These are phyloP conservation scores for Drosophila watanabei DNA, from an alignment of 1,140 invertebrate species.

Conservation along the genomic window DNA sequence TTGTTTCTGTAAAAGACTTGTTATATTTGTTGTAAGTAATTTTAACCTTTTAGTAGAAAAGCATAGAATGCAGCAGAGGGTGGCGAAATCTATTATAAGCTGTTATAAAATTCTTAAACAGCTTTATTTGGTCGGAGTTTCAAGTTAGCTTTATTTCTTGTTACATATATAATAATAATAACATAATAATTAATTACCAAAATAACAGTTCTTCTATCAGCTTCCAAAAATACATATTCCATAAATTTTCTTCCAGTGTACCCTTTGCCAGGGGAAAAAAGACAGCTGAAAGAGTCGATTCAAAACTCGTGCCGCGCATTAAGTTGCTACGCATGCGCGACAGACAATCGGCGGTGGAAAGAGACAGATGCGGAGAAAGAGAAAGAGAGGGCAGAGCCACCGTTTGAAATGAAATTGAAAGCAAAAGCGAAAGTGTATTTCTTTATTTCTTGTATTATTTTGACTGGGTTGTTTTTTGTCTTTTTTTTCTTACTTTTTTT, in stretches of 20 bases:
- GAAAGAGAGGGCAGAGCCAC: conserved; percentile 29
- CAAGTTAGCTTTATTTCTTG: no score
- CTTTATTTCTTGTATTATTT: conserved; percentile 39
- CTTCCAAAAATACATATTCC: no score
- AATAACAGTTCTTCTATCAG: no score
- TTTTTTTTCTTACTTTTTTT: conserved; percentile 5
- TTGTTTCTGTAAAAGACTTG: no score
- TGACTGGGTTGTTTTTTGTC: conserved; percentile 5
- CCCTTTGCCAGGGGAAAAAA: background rate
- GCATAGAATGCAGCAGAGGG: no score
- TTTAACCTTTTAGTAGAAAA: no score
- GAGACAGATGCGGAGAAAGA: conserved; percentile 17
- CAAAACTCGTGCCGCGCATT: conserved; percentile 57
- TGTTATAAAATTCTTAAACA: no score
- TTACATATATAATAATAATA: no score
- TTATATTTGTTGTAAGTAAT: no score
- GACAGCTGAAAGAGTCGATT: background rate
- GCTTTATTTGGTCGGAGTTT: no score
- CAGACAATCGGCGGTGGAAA: conserved; percentile 25
- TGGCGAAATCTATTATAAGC: no score
- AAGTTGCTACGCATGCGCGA: conserved; percentile 62
- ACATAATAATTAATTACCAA: background rate
- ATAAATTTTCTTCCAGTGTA: background rate
- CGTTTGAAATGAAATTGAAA: conserved; percentile 81
- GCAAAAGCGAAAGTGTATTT: conserved; percentile 80